A percentile compares a stretch with the other conserved stretches of the same genome.
Conservation (phyloP, 2,797 vertebrate genomes). For the Chelon labrosus region DNA sequence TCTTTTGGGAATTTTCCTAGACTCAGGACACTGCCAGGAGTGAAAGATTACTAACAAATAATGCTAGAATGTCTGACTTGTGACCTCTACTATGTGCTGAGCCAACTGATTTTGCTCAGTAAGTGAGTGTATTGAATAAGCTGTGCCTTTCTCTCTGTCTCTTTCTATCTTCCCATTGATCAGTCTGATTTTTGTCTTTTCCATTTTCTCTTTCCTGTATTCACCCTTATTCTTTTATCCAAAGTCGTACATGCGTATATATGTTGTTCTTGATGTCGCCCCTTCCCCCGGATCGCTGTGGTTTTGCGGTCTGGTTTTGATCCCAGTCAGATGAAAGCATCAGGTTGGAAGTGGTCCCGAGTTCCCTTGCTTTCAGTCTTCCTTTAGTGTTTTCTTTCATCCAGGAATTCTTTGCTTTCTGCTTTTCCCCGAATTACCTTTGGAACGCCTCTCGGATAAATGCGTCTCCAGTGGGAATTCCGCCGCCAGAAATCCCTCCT, state of each 20-base stretch:
- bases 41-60: slow-evolving; percentile 44
- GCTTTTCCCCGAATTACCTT: slow-evolving; percentile 53
- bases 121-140: slow-evolving; percentile 43
- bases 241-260: slow-evolving; percentile 20
- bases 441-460: slow-evolving; percentile 40
- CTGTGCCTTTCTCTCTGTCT: slow-evolving; percentile 32
- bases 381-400: slow-evolving; percentile 65
- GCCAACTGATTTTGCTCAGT: slow-evolving; percentile 33
- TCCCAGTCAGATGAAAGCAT: slow-evolving; percentile 54
- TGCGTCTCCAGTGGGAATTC: slow-evolving; percentile 41
- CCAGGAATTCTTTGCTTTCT: slow-evolving; percentile 56
- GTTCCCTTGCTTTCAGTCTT: slow-evolving; percentile 49
- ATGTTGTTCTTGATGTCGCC: slow-evolving; percentile 37
- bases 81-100: slow-evolving; percentile 28
- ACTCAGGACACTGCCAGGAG: background rate
- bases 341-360: slow-evolving; percentile 27
- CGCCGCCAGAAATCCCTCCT: slow-evolving; percentile 64
- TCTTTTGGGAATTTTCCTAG: slow-evolving; percentile 4
- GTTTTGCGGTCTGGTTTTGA: slow-evolving; percentile 55
- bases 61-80: slow-evolving; percentile 23
- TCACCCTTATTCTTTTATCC: slow-evolving; percentile 15
- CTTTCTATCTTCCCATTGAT: slow-evolving; percentile 45
- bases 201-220: slow-evolving; percentile 9
- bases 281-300: slow-evolving; percentile 10
- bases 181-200: slow-evolving; percentile 19